Evolutionary conservation across 2,888 invertebrate species (phyloP).

Genomic region (Cyclophora albipunctata): DNA sequence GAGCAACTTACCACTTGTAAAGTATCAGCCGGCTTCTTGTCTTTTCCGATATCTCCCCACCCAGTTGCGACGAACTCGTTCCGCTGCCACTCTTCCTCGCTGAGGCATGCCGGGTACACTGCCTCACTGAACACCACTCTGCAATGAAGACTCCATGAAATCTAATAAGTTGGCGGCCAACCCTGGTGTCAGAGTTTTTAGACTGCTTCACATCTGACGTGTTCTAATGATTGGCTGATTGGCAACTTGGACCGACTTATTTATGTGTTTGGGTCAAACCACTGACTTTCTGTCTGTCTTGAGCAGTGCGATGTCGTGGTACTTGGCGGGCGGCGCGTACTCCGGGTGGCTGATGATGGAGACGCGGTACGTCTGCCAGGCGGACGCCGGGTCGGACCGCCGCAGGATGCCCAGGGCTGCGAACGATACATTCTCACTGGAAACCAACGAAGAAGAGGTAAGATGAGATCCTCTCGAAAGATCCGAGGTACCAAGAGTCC

Average conservation of each 20-base stretch:
- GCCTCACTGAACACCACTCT: no score
- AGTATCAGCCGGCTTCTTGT: no score
- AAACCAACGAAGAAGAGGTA: not conserved
- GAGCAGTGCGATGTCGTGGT: conserved; percentile 36
- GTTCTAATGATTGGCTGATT: no score
- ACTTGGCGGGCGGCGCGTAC: conserved; percentile 18
- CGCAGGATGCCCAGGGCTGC: not conserved
- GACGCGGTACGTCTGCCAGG: not conserved
- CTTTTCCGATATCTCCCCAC: no score
- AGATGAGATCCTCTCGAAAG: no score
- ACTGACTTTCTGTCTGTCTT: conserved; percentile 28
- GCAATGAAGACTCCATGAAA: no score
- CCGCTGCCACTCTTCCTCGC: no score
- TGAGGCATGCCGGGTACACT: no score
- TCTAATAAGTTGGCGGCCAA: no score
- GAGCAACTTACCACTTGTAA: no score
- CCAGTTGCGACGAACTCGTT: no score
- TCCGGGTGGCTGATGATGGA: conserved; percentile 21
- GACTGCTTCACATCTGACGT: not conserved
- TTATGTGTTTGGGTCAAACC: conserved; percentile 8
- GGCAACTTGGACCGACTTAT: not conserved
- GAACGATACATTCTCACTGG: not conserved
- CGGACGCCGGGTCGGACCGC: not conserved
- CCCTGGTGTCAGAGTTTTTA: not conserved
- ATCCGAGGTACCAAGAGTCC: no score